Conservation (phyloP, 2,888 invertebrate genomes). For the Cosmorhoe ocellata region DNA sequence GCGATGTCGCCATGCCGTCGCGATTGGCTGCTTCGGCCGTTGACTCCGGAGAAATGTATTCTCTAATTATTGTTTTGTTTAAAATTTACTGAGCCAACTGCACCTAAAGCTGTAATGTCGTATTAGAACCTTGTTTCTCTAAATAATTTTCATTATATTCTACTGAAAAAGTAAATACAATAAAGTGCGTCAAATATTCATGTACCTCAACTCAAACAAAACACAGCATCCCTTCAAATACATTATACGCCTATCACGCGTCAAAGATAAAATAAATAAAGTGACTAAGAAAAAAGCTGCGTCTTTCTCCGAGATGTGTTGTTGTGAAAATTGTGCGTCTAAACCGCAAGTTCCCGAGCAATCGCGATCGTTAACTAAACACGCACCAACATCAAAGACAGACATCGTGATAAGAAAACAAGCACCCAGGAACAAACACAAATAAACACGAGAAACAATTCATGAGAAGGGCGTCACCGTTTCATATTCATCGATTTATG, state of each 20-base stretch:
- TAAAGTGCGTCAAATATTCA: conserved; percentile 4
- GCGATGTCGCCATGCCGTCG: conserved; percentile 42
- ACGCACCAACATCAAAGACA: conserved; percentile 73
- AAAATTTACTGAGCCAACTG: conserved; percentile 1
- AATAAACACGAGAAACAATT: conserved; percentile 77
- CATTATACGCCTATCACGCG: conserved; percentile 4
- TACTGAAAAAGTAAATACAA: not conserved
- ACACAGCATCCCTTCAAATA: not conserved
- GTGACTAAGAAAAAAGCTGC: conserved; percentile 8
- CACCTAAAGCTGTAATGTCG: not conserved
- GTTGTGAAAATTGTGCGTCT: conserved; percentile 45
- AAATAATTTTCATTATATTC: conserved; percentile 2
- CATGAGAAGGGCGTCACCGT: conserved; percentile 59
- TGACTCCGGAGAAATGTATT: conserved; percentile 54
- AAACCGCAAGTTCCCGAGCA: conserved; percentile 53
- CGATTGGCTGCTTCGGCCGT: conserved; percentile 65
- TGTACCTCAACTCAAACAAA: too few species aligned
- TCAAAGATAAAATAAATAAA: conserved; percentile 21
- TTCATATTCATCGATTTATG: conserved; percentile 60
- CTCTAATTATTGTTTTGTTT: conserved; percentile 51
- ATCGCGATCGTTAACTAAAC: conserved; percentile 67
- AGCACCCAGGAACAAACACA: conserved; percentile 75
- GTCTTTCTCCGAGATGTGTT: conserved; percentile 22
- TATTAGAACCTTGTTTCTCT: conserved; percentile 1
- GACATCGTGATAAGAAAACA: conserved; percentile 79